Evolutionary conservation across 2,888 invertebrate genomes (phyloP), one percentile per base, ranked within the genome.

Genomic region (Aleiodes testaceus): DNA sequence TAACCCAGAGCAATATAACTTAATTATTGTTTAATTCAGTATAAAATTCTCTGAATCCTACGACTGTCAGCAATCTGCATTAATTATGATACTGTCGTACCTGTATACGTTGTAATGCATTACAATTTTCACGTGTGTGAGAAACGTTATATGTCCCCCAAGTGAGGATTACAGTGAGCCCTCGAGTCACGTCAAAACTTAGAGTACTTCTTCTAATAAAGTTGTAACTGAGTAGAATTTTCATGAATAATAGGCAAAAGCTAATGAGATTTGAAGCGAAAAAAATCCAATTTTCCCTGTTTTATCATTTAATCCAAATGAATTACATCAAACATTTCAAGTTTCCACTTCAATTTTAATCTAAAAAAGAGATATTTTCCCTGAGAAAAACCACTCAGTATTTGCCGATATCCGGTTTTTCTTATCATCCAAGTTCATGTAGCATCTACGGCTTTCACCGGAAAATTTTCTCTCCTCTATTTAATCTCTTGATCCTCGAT

Each of bases 401-500:
- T 45, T 20, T 45, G 14, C 45, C 45, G 45, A 63, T 63, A 63
- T 44, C 42, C 18, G 36, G 7, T 42, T 36, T 36, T 36, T 44
- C 45, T 63, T 63, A 63, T 63, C 44, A 26, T 7, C 9, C 45
- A n/a, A 22, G 45, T 63, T 63, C 45, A 63, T 45, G 44, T 20
- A 63, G 63, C 20, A 36, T 36, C 45, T 1, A n/a, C 16, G 42
- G 59, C 42, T 12, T 44, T 20, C 45, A 22, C 44, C n/a, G 44
- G 45, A 63, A 45, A 22, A 45, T 22, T 22, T 63, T 63, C 44
- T 63, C 63, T 14, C 16, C 18, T 7, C 45, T n/a, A 44, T 63
- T 63, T 63, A 63, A 63, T 63, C 63, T 63, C 22, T 63, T 20
- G 63, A 44, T 20, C 63, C 63, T 45, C 45, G 45, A 63, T 63